phyloP scores from a whole-genome alignment of 2,888 invertebrate genomes.

The Platerodrilus igneus region DNA sequence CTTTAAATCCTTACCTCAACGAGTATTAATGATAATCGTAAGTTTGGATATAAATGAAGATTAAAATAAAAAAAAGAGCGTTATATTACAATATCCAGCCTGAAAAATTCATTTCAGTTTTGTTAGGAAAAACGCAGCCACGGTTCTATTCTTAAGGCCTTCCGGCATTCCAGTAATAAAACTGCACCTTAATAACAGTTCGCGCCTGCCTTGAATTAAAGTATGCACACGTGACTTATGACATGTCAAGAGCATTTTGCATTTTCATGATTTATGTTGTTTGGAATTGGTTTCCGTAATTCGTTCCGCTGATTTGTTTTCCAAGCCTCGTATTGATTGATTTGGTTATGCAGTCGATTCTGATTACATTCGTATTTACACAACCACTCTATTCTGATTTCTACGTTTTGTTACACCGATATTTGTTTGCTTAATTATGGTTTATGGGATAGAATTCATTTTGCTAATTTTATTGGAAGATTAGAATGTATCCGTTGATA shows the following conservation, averaged over 20 bases:
- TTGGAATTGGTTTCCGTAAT: conserved; percentile 46
- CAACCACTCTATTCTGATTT: conserved; percentile 25
- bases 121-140: conserved; percentile 13
- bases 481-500: no score
- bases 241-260: conserved; percentile 44
- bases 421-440: conserved; percentile 23
- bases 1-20: no score
- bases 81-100: conserved; percentile 18
- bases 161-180: conserved; percentile 21
- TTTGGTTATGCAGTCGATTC: conserved; percentile 32
- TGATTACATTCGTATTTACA: conserved; percentile 30
- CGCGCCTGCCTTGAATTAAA: conserved; percentile 29
- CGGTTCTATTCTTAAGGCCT: conserved; percentile 19
- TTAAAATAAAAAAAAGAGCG: no score
- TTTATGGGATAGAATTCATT: conserved; percentile 9
- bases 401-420: conserved; percentile 21
- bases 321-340: conserved; percentile 39
- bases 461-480: conserved; percentile 10
- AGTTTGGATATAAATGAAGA: no score
- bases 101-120: conserved; percentile 18
- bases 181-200: conserved; percentile 30
- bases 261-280: conserved; percentile 45
- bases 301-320: conserved; percentile 43
- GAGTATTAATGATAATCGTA: no score
- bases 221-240: conserved; percentile 43